Evolutionary conservation across 2,888 invertebrate species (phyloP).

Genomic region (Caradrina kadenii): DNA sequence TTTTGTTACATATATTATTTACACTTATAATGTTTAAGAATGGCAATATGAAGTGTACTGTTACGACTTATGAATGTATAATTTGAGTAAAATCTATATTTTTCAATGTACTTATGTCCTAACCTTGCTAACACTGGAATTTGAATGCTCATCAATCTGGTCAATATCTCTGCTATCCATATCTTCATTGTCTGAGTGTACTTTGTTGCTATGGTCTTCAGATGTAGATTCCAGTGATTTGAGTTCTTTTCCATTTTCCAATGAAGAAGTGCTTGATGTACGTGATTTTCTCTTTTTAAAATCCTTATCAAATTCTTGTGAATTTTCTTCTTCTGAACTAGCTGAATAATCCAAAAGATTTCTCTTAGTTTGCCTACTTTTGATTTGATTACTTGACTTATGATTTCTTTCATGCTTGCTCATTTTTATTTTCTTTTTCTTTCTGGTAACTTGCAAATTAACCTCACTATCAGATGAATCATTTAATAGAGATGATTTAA

Average conservation of each 20-base stretch:
- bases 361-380: constrained; percentile 82
- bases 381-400: too few relatives aligned
- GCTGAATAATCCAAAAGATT: constrained; percentile 79
- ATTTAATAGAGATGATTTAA: constrained; percentile 66
- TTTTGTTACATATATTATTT: constrained; percentile 30
- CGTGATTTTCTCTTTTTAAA: constrained; percentile 44
- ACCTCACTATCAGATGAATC: constrained; percentile 65
- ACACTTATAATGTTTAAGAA: constrained; percentile 24
- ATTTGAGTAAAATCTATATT: constrained; percentile 17
- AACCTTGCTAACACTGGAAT: constrained; percentile 83
- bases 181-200: constrained; percentile 46
- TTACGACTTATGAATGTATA: constrained; percentile 38
- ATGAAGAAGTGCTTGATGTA: constrained; percentile 60
- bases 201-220: constrained; percentile 45
- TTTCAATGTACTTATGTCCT: constrained; percentile 68
- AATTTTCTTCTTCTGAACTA: constrained; percentile 77
- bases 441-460: constrained; percentile 58
- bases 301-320: constrained; percentile 69
- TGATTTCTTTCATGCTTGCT: constrained; percentile 73
- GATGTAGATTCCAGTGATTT: constrained; percentile 22
- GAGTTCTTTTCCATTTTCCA: constrained; percentile 55
- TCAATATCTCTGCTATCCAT: constrained; percentile 32
- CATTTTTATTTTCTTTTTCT: constrained; percentile 58
- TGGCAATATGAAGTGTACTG: constrained; percentile 27
- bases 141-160: constrained; percentile 68